phyloP scores from a whole-genome alignment of 2,888 invertebrate genomes.

The Andrena bucephala region DNA sequence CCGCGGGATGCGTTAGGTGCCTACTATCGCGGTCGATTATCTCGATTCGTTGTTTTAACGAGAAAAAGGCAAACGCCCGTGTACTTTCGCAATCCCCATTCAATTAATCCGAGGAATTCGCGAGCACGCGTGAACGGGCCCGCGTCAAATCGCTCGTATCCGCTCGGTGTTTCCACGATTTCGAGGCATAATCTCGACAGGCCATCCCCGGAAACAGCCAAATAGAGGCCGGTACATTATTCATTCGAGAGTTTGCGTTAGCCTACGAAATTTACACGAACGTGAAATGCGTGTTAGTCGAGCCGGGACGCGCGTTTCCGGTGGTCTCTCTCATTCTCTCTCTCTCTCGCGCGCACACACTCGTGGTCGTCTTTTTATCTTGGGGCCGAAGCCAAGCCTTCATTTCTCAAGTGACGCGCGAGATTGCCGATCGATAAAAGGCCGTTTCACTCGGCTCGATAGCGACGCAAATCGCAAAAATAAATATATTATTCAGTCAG shows the following conservation, averaged over 20 bases:
- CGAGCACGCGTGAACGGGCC: background rate
- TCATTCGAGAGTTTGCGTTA: slow-evolving; percentile 61
- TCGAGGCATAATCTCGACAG: slow-evolving; percentile 9
- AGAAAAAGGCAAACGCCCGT: slow-evolving; percentile 12
- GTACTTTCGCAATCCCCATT: slow-evolving; percentile 28
- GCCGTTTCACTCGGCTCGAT: slow-evolving; percentile 58
- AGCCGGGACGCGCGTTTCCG: slow-evolving; percentile 73
- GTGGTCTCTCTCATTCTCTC: slow-evolving; percentile 60
- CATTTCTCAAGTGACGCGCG: slow-evolving; percentile 80
- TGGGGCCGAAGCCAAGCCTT: slow-evolving; percentile 80
- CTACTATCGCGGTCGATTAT: slow-evolving; percentile 26
- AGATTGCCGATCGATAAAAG: slow-evolving; percentile 71
- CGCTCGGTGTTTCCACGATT: slow-evolving; percentile 23
- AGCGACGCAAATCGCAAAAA: slow-evolving; percentile 56
- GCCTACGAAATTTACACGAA: slow-evolving; percentile 64
- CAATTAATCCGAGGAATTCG: slow-evolving; percentile 24
- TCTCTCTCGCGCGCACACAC: background rate
- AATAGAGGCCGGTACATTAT: slow-evolving; percentile 34
- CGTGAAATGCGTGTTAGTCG: slow-evolving; percentile 63
- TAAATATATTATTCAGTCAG: slow-evolving; percentile 67
- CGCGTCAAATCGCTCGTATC: slow-evolving; percentile 19
- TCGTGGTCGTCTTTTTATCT: slow-evolving; percentile 70
- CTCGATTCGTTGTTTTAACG: slow-evolving; percentile 4
- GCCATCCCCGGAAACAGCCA: slow-evolving; percentile 23
- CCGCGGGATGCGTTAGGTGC: background rate